Evolutionary conservation across 2,888 invertebrate genomes (phyloP), one percentile per base, ranked within the genome.

Genomic region (Mongoloraphidia duomilia): DNA sequence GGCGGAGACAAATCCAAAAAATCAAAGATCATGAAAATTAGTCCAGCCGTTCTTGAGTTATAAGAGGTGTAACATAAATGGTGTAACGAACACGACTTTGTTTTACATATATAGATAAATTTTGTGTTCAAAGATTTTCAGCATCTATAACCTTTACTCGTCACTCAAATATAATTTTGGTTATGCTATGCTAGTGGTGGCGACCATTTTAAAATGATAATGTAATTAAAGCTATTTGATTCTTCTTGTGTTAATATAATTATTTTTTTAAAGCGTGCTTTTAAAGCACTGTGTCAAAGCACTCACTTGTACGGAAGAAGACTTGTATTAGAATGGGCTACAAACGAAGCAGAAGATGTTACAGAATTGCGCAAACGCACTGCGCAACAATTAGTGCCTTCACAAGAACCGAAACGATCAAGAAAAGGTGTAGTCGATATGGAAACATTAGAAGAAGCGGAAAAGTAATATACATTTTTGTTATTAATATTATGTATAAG

Each of bases 301-400:
- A 97, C 97, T 48, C 98, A 99, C 77, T 84, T 99, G 68, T 97
- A 93, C 67, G 97, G 97, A 1, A 77, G 97, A 55, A 76, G 96
- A 49, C 72, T 99, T 59, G 95, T 94, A 0, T 70, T 98, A 51
- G 96, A 98, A 71, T 98, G 97, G 97, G 92, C 94, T 1, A 77
- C 85, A 49, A 76, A 81, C 44, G 80, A 81, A 36, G 76, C 73
- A 46, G 86, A 88, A 63, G 79, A 80, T 53, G 74, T 96, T 8
- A 82, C 83, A 11, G 77, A 84, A 53, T 70, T 96, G 50, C 75
- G 95, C 53, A 89, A 88, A 70, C 78, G 91, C 59, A 91, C 93
- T 1, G 90, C 91, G 0, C 76, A 82, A 62, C 75, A 77, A 60
- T 80, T 76, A 55, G 66, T 69, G 49, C 58, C 64, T 56, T 63